These are phyloP conservation scores for Aspidapion aeneum DNA, from an alignment of 2,888 invertebrate genomes.

Conservation along the genomic window DNA sequence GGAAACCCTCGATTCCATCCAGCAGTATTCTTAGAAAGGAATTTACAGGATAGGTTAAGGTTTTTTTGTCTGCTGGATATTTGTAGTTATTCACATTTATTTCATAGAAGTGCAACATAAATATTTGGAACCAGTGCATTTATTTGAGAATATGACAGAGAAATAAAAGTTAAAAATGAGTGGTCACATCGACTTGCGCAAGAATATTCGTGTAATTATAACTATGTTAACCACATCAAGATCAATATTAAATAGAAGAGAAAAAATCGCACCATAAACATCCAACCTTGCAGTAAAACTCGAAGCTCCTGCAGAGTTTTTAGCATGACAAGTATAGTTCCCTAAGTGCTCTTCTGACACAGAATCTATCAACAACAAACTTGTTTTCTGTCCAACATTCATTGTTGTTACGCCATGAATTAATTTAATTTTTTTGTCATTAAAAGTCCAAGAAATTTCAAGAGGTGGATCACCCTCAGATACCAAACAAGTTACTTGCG, in stretches of 20 bases:
- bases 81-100: constrained; percentile 28
- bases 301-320: constrained; percentile 44
- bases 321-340: constrained; percentile 47
- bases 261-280: constrained; percentile 43
- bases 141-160: no score
- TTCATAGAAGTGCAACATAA: no score
- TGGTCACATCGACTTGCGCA: no score
- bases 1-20: constrained; percentile 41
- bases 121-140: no score
- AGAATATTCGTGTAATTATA: no score
- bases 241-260: no score
- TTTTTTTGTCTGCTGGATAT: constrained; percentile 34
- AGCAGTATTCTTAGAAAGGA: constrained; percentile 31
- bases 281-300: constrained; percentile 43
- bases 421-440: constrained; percentile 44
- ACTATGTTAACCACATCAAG: no score
- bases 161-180: no score
- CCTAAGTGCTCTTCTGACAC: constrained; percentile 44
- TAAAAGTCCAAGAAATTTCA: constrained; percentile 54
- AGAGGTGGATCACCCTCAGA: constrained; percentile 57
- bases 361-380: constrained; percentile 46
- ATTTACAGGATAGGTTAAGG: constrained; percentile 20
- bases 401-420: constrained; percentile 42
- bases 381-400: constrained; percentile 49
- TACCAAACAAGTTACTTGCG: constrained; percentile 67